Evolutionary conservation across 2,797 vertebrate genomes (phyloP).

Genomic region (Enteromius treurensis): DNA sequence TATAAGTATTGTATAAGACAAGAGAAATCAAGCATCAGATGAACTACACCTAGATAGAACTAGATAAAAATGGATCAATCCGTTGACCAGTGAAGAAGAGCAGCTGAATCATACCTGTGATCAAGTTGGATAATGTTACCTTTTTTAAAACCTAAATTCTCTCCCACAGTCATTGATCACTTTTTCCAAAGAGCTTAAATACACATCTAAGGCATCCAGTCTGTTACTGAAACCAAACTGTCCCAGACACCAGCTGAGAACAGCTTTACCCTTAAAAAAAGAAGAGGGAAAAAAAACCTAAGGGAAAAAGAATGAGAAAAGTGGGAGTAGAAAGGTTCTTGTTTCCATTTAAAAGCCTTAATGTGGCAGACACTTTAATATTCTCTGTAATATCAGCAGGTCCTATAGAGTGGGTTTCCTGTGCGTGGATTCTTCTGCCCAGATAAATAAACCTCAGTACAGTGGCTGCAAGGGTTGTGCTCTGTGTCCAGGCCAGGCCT

Average conservation of each 20-base stretch:
- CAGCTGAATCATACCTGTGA: conserved; percentile 51
- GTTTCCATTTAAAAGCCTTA: conserved; percentile 73
- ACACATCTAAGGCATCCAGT: conserved; percentile 44
- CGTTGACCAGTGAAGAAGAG: conserved; percentile 48
- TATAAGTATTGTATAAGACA: conserved; percentile 38
- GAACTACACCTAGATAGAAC: too few species aligned
- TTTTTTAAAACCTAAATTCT: conserved; percentile 36
- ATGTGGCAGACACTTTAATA: conserved; percentile 72
- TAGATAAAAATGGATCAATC: conserved; percentile 14
- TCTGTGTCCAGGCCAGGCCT: conserved; percentile 61
- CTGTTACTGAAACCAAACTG: conserved; percentile 45
- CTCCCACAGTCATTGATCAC: conserved; percentile 49
- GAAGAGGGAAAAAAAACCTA: conserved; percentile 35
- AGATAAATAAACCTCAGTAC: conserved; percentile 79
- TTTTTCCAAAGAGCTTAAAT: conserved; percentile 38
- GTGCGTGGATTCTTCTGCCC: conserved; percentile 70
- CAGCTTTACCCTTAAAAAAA: conserved; percentile 49
- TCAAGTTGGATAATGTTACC: conserved; percentile 15
- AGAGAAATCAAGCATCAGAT: neutral
- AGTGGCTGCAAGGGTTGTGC: conserved; percentile 67
- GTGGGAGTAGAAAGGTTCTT: conserved; percentile 61
- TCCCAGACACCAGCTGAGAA: conserved; percentile 49
- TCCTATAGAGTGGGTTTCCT: conserved; percentile 71
- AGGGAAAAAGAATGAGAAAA: conserved; percentile 36
- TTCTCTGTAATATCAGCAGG: conserved; percentile 74